Base-by-base conservation (phyloP, 2,888 invertebrate genomes). In the Ceraclea dissimilis region DNA sequence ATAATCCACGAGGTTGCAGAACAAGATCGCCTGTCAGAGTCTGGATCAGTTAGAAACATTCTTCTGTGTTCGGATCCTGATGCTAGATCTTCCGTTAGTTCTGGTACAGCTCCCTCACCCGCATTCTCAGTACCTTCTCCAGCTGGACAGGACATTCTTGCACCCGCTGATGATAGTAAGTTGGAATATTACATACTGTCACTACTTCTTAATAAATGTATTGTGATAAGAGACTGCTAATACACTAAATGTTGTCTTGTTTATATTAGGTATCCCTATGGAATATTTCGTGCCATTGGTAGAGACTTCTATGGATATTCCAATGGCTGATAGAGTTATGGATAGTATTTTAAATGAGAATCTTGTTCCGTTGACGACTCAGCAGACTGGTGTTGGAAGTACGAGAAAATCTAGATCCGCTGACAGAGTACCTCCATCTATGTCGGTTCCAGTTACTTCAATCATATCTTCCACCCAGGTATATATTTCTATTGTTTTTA, bases 1-100 rank as follows among this genome's bases (percentile, higher is more conserved):
- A 77, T 75, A 33, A 78, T 78, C 54, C 76, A 77, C 68, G 78
- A 78, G 64, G 65, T 78, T 57, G 73, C 70, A 26, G 76, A 78
- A 75, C 61, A 67, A 71, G 49, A 54, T 17, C 39, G 49, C 13
- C n/a, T 43, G n/a, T 51, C 46, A 18, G 55, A 55, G 20, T 26
- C 26, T 16, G 46, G 16, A 58, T 72, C 56, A 72, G 71, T 31
- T 70, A 64, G 66, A 73, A 76, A 17, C 8, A 21, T 49, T 20
- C 16, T 49, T 2, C 16, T 49, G 26, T 53, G 26, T 18, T 44
- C 53, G 4, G 53, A 53, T 26, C 20, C 16, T 16, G 53, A 53
- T 26, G 53, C 53, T 10, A 26, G 48, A 18, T 16, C 39, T 17
- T 51, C 47, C n/a, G 18, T n/a, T 13, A 57, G 53, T 44, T 50